Conservation (phyloP, 2,797 vertebrate species). For the Ctenosaura bakeri region DNA sequence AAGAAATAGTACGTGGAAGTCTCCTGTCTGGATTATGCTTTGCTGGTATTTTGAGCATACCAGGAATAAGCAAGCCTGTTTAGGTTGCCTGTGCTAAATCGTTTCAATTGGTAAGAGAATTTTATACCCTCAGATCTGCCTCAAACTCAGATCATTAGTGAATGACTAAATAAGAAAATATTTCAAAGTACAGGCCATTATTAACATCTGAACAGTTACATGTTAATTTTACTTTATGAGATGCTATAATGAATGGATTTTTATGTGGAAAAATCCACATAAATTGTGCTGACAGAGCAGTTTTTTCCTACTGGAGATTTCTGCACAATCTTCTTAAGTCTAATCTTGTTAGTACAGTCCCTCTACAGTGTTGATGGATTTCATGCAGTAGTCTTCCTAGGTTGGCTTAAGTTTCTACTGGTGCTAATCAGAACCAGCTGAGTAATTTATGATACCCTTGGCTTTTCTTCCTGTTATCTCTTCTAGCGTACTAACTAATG, state of each 20-base stretch:
- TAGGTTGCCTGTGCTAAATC: neutral
- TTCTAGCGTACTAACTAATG: slow-evolving; percentile 36
- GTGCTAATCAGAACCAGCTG: slow-evolving; percentile 26
- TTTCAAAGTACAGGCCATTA: neutral
- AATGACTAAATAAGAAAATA: neutral
- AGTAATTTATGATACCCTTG: slow-evolving; percentile 26
- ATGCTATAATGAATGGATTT: neutral
- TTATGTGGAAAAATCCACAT: neutral
- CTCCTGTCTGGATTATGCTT: neutral
- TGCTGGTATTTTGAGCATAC: neutral
- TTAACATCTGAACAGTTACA: neutral
- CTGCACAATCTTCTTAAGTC: neutral
- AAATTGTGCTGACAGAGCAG: neutral
- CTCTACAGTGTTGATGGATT: neutral
- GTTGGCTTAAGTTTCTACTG: slow-evolving; percentile 1
- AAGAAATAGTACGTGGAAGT: neutral
- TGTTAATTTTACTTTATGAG: neutral
- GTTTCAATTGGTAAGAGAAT: neutral
- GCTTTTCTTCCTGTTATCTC: slow-evolving; percentile 36
- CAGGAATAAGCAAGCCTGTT: neutral
- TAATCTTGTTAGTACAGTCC: neutral
- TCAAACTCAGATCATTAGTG: neutral
- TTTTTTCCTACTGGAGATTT: neutral
- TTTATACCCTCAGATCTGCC: neutral
- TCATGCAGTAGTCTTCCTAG: slow-evolving; percentile 1